Base-by-base conservation (phyloP, 2,113 vertebrate genomes). In the Lepidothrix coronata region DNA sequence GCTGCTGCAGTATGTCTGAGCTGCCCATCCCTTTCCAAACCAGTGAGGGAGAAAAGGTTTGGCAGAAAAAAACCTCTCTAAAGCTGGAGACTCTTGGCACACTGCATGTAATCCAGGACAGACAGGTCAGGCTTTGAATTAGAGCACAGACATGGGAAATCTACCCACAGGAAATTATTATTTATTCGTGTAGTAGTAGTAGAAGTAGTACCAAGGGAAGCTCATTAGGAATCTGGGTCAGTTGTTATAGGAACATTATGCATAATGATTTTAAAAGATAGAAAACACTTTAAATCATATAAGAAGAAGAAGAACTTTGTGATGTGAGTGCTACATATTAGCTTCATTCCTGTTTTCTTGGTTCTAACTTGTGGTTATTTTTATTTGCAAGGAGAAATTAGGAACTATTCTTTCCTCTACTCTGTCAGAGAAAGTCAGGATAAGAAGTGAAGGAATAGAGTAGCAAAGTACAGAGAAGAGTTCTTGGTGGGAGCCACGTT, bases 191-290 rank as follows among this genome's bases (percentile, higher is more conserved):
- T 28, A 52, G 27, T 44, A 57, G 59, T 43, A 59, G 61, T 46
- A 52, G 49, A 79, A 88, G 55, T 73, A 90, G 15, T 77, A 84
- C 30, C 79, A 80, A 89, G 91, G 79, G 91, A 91, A 67, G 46
- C 39, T 95, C 62, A 70, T 93, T 88, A 96, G 23, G 37, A 94
- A 93, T 93, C 78, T 85, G 54, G 90, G 88, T 91, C 17, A 0
- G 88, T 85, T 96, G 82, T 93, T 20, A 11, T 81, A 92, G 92
- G 63, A 94, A 94, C 71, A 31, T 28, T 74, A 55, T 93, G 71
- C 49, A 51, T 88, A 88, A 89, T 90, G 43, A 74, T 74, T 85
- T 80, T 73, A 67, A 89, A 95, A 93, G 15, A 39, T 21, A 35
- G 71, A 70, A 83, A 83, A n/a, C 25, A 35, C 12, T 75, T 57